Base-by-base conservation (phyloP, 2,113 vertebrate species). In the Prinia subflava region DNA sequence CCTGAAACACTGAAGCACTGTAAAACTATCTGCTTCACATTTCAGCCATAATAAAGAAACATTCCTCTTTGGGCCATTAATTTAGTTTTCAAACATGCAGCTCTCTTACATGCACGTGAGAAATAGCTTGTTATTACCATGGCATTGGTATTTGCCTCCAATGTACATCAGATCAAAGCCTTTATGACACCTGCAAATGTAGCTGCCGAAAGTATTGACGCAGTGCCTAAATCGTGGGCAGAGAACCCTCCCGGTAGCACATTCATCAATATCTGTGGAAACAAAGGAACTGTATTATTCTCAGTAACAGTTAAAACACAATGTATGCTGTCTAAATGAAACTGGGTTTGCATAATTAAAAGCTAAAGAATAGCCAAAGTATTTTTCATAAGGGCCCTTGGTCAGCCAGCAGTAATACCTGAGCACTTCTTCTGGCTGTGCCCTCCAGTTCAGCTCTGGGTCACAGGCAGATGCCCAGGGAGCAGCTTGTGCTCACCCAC, bases 181-280 rank as follows among this genome's bases (percentile, higher is more conserved):
- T 63, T 99, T 97, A 7, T 98, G 98, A 84, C 99, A 99, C 85
- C 98, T 99, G 98, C 99, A 99, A 96, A 99, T 97, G 97, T 99
- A 99, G 96, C 99, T 99, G 56, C 99, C 99, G 10, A 99, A 99
- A 12, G 99, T 99, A 97, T 99, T 99, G 96, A 99, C 96, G 7
- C 99, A 99, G 93, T 99, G 99, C 88, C 99, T 98, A 94, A 99
- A 99, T 30, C 98, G 96, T 9, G 99, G 99, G 80, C 99, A 99
- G 88, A 98, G 97, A 7, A 98, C 98, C 60, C 98, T 98, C 39
- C 99, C 98, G 14, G 98, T 95, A 20, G 98, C 97, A 89, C 99
- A 99, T 92, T 99, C 99, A 84, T 99, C 99, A 59, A 99, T 98
- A 89, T 99, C 99, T 99, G 95, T 68, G 92, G 93, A 96, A 41